Evolutionary conservation across 64 coral and sea anemone genomes (phyloP), one percentile per base, ranked within the genome.

Genomic region (Orbicella faveolata): DNA sequence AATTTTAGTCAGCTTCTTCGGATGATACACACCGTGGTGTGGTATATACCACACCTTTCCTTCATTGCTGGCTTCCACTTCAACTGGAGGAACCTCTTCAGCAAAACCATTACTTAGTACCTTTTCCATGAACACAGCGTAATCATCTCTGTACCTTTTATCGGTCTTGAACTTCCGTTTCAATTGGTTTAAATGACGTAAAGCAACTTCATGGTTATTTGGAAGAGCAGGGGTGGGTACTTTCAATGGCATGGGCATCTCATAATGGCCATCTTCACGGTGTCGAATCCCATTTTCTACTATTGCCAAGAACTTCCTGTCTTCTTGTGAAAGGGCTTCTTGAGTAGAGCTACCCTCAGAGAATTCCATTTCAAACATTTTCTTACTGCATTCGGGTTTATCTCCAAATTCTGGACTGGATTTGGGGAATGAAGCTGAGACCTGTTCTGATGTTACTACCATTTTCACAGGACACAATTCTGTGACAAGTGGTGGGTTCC

Each of bases 141-240:
- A 90, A 41, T 81, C 30, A 4, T 90, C 8, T 12, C 88, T 59
- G 63, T 90, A 90, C 19, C 8, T 30, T 18, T 34, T 30, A 72
- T 92, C 74, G 33, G 81, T 14, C 25, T 39, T 12, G 41, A 92
- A 76, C 36, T 62, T 69, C 66, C 33, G 79, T 35, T 84, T 85
- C 48, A 92, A 72, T 15, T 37, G 90, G 18, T 63, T 51, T 66
- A 57, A 86, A 25, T 81, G 90, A 36, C 78, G 84, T 17, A 74
- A 25, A 12, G 90, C 90, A 61, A 86, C 64, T 36, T n/a, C 26
- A 18, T 81, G 80, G 48, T 92, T 92, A 25, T 92, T 92, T 21
- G 83, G 73, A 33, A 86, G 90, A 11, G 15, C 48, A 12, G 76
- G 57, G 34, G 77, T 39, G 6, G 70, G 52, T 26, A 69, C 57